Evolutionary conservation across 1,140 invertebrate genomes (phyloP).

Genomic region (honey bee (Apis mellifera)): Amel_HAv3.1 CM009945.2:8811501-8812000

Average conservation of each 20-base stretch:
- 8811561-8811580: slow-evolving; percentile 64
- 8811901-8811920: slow-evolving; percentile 52
- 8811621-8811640: slow-evolving; percentile 54
- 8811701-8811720: slow-evolving; percentile 21
- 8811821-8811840: slow-evolving; percentile 42
- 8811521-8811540: slow-evolving; percentile 10
- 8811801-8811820: slow-evolving; percentile 58
- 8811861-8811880: slow-evolving; percentile 38
- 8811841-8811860: slow-evolving; percentile 45
- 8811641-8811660: slow-evolving; percentile 50
- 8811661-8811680: slow-evolving; percentile 52
- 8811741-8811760: slow-evolving; percentile 37
- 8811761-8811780: slow-evolving; percentile 19
- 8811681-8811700: slow-evolving; percentile 35
- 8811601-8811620: slow-evolving; percentile 53
- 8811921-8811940: slow-evolving; percentile 46
- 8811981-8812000: slow-evolving; percentile 23
- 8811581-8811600: slow-evolving; percentile 60
- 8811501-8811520: slow-evolving; percentile 4
- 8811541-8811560: too few species aligned
- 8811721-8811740: slow-evolving; percentile 16
- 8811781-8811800: slow-evolving; percentile 62
- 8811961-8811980: slow-evolving; percentile 44
- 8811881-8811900: slow-evolving; percentile 55
- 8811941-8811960: slow-evolving; percentile 38